A percentile compares a stretch with the other conserved stretches of the same genome.
Conservation (phyloP, 1,140 invertebrate species). For the Bombus breviceps region DNA sequence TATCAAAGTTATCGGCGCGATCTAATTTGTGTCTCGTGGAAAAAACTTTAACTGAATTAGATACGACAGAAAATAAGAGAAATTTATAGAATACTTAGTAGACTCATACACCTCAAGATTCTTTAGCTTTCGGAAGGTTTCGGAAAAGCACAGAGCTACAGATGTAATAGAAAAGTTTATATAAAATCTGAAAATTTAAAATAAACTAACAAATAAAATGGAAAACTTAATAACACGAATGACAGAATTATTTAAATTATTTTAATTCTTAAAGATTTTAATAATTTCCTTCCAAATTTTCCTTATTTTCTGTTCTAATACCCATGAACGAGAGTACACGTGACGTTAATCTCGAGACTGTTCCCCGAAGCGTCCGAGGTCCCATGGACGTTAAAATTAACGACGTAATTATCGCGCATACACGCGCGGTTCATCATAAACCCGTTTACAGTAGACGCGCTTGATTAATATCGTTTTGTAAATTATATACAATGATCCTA, state of each 20-base stretch:
- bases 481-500: not conserved
- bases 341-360: not conserved
- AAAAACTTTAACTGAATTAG: too few species aligned
- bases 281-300: not conserved
- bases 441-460: not conserved
- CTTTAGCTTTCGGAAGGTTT: too few species aligned
- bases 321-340: not conserved
- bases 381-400: not conserved
- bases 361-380: not conserved
- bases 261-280: not conserved
- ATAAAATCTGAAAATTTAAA: too few species aligned
- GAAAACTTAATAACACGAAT: not conserved
- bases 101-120: too few species aligned
- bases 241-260: not conserved
- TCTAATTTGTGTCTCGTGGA: too few species aligned
- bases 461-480: conserved; percentile 10
- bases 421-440: not conserved
- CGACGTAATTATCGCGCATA: not conserved
- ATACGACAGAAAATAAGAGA: too few species aligned
- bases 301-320: not conserved
- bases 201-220: too few species aligned
- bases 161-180: too few species aligned
- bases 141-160: too few species aligned
- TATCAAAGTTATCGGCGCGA: too few species aligned
- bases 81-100: too few species aligned